phyloP scores from a whole-genome alignment of 2,888 invertebrate species.

The Panzeria rudis region DNA sequence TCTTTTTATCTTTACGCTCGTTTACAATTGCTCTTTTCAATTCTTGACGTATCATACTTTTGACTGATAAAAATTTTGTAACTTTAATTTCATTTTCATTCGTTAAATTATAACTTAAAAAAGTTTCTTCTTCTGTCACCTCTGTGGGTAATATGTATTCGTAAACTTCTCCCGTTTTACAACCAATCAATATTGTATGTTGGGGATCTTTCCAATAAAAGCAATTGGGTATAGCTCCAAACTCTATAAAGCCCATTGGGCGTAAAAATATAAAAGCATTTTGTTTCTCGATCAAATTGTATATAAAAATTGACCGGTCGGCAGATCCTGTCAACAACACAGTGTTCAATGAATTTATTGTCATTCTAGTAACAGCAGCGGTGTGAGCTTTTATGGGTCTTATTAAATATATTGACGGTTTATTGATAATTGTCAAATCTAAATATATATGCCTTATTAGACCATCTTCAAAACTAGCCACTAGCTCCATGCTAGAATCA shows the following conservation, averaged over 20 bases:
- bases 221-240: constrained; percentile 87
- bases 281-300: constrained; percentile 83
- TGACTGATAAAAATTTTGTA: constrained; percentile 86
- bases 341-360: constrained; percentile 85
- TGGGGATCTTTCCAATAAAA: constrained; percentile 88
- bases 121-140: constrained; percentile 83
- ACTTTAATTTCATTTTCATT: constrained; percentile 78
- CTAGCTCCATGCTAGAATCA: constrained; percentile 86
- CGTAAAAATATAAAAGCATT: constrained; percentile 84
- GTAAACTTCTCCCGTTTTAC: constrained; percentile 85
- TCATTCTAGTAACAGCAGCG: constrained; percentile 86
- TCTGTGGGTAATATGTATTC: constrained; percentile 84
- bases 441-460: constrained; percentile 86
- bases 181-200: constrained; percentile 85
- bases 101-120: constrained; percentile 77
- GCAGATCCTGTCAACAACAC: constrained; percentile 88
- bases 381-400: constrained; percentile 88
- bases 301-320: constrained; percentile 89
- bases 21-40: constrained; percentile 86
- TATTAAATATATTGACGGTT: constrained; percentile 77
- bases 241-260: constrained; percentile 88
- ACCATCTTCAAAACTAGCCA: constrained; percentile 90
- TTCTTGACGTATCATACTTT: constrained; percentile 86
- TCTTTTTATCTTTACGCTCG: constrained; percentile 84
- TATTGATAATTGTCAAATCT: constrained; percentile 75